Base-by-base conservation (phyloP, 2,797 vertebrate species). In the Chaenodraco wilsoni region DNA sequence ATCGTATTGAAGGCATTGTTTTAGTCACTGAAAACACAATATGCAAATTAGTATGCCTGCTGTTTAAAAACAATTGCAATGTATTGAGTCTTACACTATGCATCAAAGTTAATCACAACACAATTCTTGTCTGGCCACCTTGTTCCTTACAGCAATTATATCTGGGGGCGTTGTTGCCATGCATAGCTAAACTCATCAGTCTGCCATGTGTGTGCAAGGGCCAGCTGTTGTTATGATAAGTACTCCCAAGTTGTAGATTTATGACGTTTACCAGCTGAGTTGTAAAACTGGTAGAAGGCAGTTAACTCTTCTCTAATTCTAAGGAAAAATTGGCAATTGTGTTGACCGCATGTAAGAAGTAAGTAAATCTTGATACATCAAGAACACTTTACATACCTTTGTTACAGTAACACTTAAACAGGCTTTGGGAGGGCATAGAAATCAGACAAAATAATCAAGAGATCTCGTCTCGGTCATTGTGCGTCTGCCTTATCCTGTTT, bases 211-310 rank as follows among this genome's bases (percentile, higher is more conserved):
- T 61, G 46, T 78, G 48, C 65, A 65, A 63, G 71, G 50, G 66
- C 70, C 82, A 86, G 84, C 76, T 83, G 82, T 66, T 82, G 48
- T 75, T 72, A 60, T 44, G 69, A 72, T 72, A 83, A 79, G 74
- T 76, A 66, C 50, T 51, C 68, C 27, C 15, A 67, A 82, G 49
- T 65, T 74, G 58, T 62, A 49, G 66, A 74, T 65, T 65, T 69
- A 64, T 69, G 64, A 65, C 59, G 27, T 49, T 73, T 67, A 50
- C 37, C 65, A 71, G 69, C 48, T 81, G 77, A 37, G 49, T 62
- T 23, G 14, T 37, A 17, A 48, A 46, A 63, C 60, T 51, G 73
- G 12, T 46, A n/a, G 46, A 5, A 10, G 65, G 48, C 23, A 54
- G 21, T 21, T 21, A 21, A 49, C 8, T 49, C n/a, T 33, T 66